Base-by-base conservation (phyloP, 1,140 invertebrate genomes). In the Meteorus sp. region DNA sequence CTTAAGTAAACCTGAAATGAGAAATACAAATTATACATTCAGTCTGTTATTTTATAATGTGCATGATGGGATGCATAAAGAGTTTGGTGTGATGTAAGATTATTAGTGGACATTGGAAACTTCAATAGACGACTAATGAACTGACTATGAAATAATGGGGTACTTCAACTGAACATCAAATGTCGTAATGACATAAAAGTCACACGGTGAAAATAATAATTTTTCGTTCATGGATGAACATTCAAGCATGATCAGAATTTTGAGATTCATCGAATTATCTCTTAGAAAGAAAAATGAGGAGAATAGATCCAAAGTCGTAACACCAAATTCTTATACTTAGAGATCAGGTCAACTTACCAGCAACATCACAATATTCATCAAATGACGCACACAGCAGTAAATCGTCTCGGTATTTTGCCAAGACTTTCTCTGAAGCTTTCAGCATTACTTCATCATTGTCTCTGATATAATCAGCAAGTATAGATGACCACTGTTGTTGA, bases 381-480 rank as follows among this genome's bases (percentile, higher is more conserved):
- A 97, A 91, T 6, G 91, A 93, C 62, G 92, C 85, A 79, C 93
- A 94, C 6, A 93, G 91, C 63, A 98, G 80, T 62, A 96, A 83
- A 77, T 98, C 94, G 64, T 95, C 91, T 62, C 93, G 90, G 67
- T 96, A 93, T 2, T 85, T 83, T 9, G 85, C 81, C 43, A 98
- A 84, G 37, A 95, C 84, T 56, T 85, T 85, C 73, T 96, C 93
- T 13, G 92, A 93, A 25, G 87, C 86, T 77, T 97, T 96, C 8
- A 95, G 80, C 72, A 97, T 83, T 8, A 85, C 81, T 76, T 94
- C 92, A 81, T 98, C 97, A 81, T 95, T 97, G 70, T 94, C 89
- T 3, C 96, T 86, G 67, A 98, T 94, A 72, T 92, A 97, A 71
- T 96, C 93, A 22, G 95, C 95, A 56, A 98, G 80, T 59, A 88